Evolutionary conservation across 2,113 vertebrate species (phyloP), one percentile per base, ranked within the genome.

Genomic region (Ptilorrhoa leucosticta): DNA sequence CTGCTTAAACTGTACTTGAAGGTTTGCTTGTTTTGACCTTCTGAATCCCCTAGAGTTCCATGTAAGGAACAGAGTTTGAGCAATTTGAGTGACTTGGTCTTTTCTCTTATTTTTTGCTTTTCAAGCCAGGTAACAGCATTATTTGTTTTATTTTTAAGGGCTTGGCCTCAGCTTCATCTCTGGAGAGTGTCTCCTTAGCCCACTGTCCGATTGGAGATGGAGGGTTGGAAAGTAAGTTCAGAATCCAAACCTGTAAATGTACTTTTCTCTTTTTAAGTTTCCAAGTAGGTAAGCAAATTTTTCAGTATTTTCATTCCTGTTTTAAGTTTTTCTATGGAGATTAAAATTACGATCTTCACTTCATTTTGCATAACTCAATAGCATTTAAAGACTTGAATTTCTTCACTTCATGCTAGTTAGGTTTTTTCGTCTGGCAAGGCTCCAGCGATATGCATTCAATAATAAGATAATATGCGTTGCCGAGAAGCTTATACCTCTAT

Each of bases 201-300:
- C 97, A 98, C 94, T 99, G 99, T 97, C 98, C 99, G 53, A 98
- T 99, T 94, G 98, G 97, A 95, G 99, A 99, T 95, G 97, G 97
- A 90, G 99, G 99, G 39, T 96, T 99, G 78, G 98, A 99, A 97
- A 98, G 99, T 99, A 96, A 98, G 98, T 96, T 77, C 31, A 82
- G 53, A 83, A 82, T 77, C 11, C 72, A 72, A 80, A 17, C 0
- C 0, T 76, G 16, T 90, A 68, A 58, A 40, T 57, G 10, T 4
- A 35, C 33, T 66, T 90, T 11, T 40, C 3, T 63, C 9, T 68
- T 26, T 56, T 80, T 42, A 44, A 42, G 31, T 83, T 48, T 93
- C 54, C 51, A 61, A 45, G 21, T 51, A 75, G 11, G 2, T 77
- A 48, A 28, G 4, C 28, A 44, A 8, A 12, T 44, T 73, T 66